These are phyloP conservation scores for Sebastes umbrosus DNA, from an alignment of 2,797 vertebrate genomes.

Conservation along the genomic window DNA sequence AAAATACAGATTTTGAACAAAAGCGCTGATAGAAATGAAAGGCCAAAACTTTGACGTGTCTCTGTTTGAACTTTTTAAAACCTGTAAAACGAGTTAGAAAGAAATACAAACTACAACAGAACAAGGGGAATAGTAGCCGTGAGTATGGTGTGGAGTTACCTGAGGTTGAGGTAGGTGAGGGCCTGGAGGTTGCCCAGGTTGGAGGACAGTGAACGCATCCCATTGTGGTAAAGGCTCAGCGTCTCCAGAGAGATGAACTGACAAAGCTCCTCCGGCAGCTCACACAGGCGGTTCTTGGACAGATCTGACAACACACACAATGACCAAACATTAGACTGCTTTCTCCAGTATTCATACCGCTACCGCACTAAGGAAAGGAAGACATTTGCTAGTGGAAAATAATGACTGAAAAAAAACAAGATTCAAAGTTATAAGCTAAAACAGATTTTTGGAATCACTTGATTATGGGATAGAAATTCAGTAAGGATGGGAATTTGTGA, in stretches of 20 bases:
- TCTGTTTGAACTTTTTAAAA: background rate
- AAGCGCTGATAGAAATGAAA: background rate
- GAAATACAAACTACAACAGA: background rate
- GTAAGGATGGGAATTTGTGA: background rate
- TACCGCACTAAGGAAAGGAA: background rate
- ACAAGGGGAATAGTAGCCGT: background rate
- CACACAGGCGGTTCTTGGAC: conserved; percentile 91
- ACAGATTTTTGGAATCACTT: background rate
- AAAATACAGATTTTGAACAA: background rate
- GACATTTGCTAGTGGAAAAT: background rate
- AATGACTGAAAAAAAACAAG: accelerated
- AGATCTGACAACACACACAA: conserved; percentile 79
- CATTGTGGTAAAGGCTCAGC: conserved; percentile 94
- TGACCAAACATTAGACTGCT: background rate
- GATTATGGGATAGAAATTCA: too few species aligned
- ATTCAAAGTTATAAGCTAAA: background rate
- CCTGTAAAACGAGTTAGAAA: background rate
- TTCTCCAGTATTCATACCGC: background rate
- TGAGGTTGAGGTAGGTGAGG: conserved; percentile 95
- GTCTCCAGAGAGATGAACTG: conserved; percentile 91
- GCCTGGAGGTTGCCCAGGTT: conserved; percentile 90
- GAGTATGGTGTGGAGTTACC: conserved; percentile 71
- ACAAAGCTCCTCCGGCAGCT: conserved; percentile 90
- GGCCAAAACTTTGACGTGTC: background rate
- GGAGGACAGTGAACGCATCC: conserved; percentile 87